These are phyloP conservation scores for Anguilla pacifica DNA, from an alignment of 2,797 vertebrate genomes.

Conservation along the genomic window DNA sequence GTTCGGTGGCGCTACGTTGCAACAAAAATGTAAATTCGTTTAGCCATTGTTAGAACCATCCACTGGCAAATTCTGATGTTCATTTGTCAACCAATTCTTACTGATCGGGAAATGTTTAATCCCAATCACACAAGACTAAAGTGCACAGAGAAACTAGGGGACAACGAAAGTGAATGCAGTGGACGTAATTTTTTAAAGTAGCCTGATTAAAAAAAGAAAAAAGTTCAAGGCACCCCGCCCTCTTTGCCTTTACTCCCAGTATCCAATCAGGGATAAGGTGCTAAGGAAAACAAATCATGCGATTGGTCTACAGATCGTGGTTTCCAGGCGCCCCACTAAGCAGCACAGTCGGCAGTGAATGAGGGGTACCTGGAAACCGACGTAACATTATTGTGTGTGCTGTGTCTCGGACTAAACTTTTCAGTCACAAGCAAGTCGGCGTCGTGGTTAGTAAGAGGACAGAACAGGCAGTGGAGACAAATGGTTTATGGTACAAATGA, in stretches of 20 bases:
- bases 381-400: conserved; percentile 46
- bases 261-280: conserved; percentile 62
- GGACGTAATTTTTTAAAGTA: neutral
- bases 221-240: conserved; percentile 33
- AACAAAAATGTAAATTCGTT: neutral
- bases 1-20: neutral
- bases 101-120: neutral
- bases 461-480: neutral
- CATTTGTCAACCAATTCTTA: neutral
- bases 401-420: conserved; percentile 38
- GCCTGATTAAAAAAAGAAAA: conserved; percentile 22
- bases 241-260: conserved; percentile 32
- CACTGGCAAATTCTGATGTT: neutral
- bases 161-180: neutral
- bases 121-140: neutral
- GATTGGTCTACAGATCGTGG: conserved; percentile 66
- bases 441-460: neutral
- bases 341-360: conserved; percentile 67
- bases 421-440: conserved; percentile 33
- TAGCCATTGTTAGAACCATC: neutral
- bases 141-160: neutral
- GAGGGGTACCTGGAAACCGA: conserved; percentile 68
- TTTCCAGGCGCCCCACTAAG: conserved; percentile 56
- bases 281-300: conserved; percentile 63
- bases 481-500: neutral